phyloP scores from a whole-genome alignment of 2,113 vertebrate genomes.

The Grantiella picta region DNA sequence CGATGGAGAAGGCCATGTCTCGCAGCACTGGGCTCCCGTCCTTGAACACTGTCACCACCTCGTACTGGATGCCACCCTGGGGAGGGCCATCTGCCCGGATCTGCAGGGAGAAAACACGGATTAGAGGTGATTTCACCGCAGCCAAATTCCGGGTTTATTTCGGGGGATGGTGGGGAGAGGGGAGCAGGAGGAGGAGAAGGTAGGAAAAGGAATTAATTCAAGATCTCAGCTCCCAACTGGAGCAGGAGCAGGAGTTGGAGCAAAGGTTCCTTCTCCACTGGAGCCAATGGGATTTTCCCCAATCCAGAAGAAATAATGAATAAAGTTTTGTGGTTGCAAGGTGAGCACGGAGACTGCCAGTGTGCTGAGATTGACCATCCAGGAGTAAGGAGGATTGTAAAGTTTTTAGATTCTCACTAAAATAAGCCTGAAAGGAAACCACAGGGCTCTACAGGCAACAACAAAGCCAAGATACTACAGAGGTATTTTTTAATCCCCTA shows the following conservation, averaged over 20 bases:
- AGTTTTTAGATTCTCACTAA: not conserved
- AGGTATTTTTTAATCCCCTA: not conserved
- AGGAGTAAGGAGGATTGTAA: not conserved
- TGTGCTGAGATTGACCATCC: not conserved
- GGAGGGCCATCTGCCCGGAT: constrained; percentile 94
- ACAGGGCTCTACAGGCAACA: not conserved
- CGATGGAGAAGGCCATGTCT: constrained; percentile 94
- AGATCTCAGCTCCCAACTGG: not conserved
- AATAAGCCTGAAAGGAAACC: not conserved
- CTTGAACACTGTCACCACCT: constrained; percentile 87
- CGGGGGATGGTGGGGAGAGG: not conserved
- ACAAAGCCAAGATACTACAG: not conserved
- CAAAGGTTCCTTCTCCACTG: not conserved
- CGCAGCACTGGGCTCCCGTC: constrained; percentile 89
- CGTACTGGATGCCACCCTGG: constrained; percentile 90
- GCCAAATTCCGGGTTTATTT: not conserved
- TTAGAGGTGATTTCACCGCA: not conserved
- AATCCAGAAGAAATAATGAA: not conserved
- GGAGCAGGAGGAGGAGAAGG: not conserved
- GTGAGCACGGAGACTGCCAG: not conserved
- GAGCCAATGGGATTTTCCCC: not conserved
- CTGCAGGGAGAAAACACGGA: constrained; percentile 64
- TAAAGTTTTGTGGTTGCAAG: not conserved
- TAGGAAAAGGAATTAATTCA: not conserved
- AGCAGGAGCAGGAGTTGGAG: not conserved